These are phyloP conservation scores for Achatina immaculata DNA, from an alignment of 1,140 invertebrate genomes.

Conservation along the genomic window DNA sequence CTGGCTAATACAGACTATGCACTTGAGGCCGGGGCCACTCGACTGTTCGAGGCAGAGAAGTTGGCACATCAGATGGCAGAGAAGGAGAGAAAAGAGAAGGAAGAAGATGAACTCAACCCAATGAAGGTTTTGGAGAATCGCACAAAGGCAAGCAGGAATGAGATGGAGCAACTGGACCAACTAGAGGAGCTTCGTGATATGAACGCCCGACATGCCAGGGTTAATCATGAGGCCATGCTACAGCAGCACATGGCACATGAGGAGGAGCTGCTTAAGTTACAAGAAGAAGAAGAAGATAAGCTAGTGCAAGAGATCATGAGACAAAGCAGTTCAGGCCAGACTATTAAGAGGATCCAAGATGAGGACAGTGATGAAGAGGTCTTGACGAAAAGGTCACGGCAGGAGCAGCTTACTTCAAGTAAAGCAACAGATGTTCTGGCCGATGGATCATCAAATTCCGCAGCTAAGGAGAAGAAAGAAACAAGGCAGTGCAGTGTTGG, in stretches of 20 bases:
- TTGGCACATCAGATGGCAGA: conserved; percentile 96
- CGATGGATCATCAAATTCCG: too few species aligned
- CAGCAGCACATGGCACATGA: conserved; percentile 60
- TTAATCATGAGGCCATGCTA: conserved; percentile 91
- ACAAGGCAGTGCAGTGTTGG: too few species aligned
- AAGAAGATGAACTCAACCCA: conserved; percentile 98
- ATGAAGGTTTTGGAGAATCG: conserved; percentile 93
- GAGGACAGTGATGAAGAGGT: too few species aligned
- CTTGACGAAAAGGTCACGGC: too few species aligned
- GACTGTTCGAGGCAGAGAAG: conserved; percentile 98
- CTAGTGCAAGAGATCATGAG: too few species aligned
- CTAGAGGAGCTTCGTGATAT: conserved; percentile 97
- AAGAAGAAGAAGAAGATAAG: conserved; percentile 88
- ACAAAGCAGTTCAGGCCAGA: too few species aligned
- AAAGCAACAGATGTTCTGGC: too few species aligned
- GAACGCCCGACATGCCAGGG: conserved; percentile 87
- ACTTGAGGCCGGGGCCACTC: conserved; percentile 96
- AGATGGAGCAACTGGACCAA: conserved; percentile 95
- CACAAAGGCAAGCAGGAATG: conserved; percentile 95
- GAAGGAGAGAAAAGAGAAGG: conserved; percentile 89
- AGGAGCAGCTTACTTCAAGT: too few species aligned
- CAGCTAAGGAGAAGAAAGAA: too few species aligned
- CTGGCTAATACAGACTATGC: conserved; percentile 98
- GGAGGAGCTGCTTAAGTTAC: conserved; percentile 66
- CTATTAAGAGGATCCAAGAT: too few species aligned